A percentile compares a stretch with the other conserved stretches of the same genome.
Conservation (phyloP, 2,888 invertebrate genomes). For the Perizoma affinitatum region DNA sequence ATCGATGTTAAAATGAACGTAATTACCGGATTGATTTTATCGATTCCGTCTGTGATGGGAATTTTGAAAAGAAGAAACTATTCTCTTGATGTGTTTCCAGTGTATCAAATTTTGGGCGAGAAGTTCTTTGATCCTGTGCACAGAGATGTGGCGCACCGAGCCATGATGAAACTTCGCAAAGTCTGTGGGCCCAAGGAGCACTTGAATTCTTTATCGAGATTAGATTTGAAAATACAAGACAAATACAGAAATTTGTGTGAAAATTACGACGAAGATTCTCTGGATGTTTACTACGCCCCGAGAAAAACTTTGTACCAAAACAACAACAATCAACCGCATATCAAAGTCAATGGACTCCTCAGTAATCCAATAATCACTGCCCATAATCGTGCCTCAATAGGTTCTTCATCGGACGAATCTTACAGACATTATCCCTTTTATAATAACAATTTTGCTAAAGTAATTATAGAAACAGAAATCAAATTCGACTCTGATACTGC, state of each 20-base stretch:
- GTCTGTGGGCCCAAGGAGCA: constrained; percentile 87
- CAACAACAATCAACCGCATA: constrained; percentile 58
- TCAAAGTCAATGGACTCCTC: constrained; percentile 69
- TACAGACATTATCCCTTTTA: constrained; percentile 69
- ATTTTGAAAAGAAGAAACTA: constrained; percentile 80
- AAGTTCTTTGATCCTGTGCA: constrained; percentile 80
- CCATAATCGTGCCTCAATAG: constrained; percentile 67
- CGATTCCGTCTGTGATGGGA: constrained; percentile 85
- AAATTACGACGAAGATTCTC: constrained; percentile 75
- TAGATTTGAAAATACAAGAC: constrained; percentile 78
- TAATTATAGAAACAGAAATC: constrained; percentile 93
- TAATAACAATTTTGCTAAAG: constrained; percentile 82
- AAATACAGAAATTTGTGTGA: constrained; percentile 76
- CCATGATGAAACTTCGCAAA: constrained; percentile 88
- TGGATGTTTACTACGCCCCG: constrained; percentile 76
- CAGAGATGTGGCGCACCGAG: constrained; percentile 89
- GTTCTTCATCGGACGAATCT: constrained; percentile 86
- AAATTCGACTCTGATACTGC: constrained; percentile 91
- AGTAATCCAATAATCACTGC: constrained; percentile 53
- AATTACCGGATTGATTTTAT: constrained; percentile 86
- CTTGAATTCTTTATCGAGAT: constrained; percentile 77
- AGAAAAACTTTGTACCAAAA: constrained; percentile 59
- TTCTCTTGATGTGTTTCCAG: constrained; percentile 75
- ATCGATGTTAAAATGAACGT: constrained; percentile 80
- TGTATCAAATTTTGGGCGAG: constrained; percentile 80